These are phyloP conservation scores for Cheirogaleus medius DNA, from an alignment of 2,113 vertebrate genomes.

Conservation along the genomic window DNA sequence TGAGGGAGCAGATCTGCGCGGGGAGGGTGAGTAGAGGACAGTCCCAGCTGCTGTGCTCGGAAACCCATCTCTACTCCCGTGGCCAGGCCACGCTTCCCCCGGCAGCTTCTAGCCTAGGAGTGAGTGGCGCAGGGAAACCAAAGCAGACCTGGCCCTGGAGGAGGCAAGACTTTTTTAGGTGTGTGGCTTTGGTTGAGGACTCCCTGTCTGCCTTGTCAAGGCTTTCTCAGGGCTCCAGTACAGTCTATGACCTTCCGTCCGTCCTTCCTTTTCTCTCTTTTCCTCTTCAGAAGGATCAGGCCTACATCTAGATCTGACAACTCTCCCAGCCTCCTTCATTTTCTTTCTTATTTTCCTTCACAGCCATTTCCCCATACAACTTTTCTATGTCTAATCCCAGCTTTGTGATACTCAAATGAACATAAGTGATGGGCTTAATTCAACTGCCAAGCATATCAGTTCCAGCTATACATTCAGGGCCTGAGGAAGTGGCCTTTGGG, in stretches of 20 bases:
- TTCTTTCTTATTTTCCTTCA: not conserved
- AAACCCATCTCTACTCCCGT: not conserved
- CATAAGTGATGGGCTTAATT: not conserved
- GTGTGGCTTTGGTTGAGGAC: not conserved
- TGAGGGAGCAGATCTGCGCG: not conserved
- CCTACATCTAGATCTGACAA: not conserved
- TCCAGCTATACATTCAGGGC: too few species aligned
- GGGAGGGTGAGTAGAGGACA: too few species aligned
- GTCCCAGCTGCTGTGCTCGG: not conserved
- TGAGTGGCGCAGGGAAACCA: not conserved
- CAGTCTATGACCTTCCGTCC: not conserved
- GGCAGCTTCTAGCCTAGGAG: not conserved
- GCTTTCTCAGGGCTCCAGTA: too few species aligned
- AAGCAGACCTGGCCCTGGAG: not conserved
- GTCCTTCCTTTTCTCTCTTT: not conserved
- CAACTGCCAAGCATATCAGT: not conserved
- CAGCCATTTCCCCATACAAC: accelerated
- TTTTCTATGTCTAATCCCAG: not conserved
- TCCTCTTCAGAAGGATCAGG: not conserved
- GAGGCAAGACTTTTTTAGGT: not conserved
- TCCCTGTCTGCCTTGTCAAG: too few species aligned
- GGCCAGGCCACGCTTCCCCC: accelerated
- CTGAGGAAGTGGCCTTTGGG: too few species aligned
- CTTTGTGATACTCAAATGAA: not conserved
- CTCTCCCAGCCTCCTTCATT: not conserved